phyloP scores from a whole-genome alignment of 2,797 vertebrate genomes.

The Apodemus agrarius region DNA sequence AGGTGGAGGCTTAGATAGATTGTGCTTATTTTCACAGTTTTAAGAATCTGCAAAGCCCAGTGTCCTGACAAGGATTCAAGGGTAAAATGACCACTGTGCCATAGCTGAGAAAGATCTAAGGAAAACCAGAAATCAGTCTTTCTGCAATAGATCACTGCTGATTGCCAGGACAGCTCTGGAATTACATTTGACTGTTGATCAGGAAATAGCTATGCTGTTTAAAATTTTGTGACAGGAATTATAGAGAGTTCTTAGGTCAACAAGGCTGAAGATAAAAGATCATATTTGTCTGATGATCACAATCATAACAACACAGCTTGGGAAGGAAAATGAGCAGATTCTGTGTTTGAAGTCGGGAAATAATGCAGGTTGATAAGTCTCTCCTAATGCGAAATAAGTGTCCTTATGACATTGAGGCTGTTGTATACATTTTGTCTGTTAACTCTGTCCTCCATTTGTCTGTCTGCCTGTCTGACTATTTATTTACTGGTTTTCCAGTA shows the following conservation, averaged over 20 bases:
- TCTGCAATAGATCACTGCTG: accelerated
- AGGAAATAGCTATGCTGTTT: no score
- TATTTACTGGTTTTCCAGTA: not conserved
- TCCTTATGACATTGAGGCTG: accelerated
- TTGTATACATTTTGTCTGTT: not conserved
- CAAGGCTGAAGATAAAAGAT: not conserved
- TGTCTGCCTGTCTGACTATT: no score
- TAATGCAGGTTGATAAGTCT: not conserved
- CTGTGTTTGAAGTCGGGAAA: not conserved
- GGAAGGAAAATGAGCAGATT: not conserved
- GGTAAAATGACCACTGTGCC: not conserved
- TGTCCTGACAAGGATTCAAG: not conserved
- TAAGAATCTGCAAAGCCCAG: not conserved
- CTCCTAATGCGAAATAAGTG: not conserved
- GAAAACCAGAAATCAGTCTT: not conserved
- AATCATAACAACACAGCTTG: not conserved
- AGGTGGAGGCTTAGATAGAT: not conserved
- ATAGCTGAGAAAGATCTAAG: no score
- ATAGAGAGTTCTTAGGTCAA: accelerated
- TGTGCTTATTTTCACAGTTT: not conserved
- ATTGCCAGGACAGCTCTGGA: not conserved
- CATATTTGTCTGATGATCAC: not conserved
- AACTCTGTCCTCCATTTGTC: not conserved
- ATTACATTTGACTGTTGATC: accelerated
- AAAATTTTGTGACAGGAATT: not conserved